Base-by-base conservation (phyloP, 2,888 invertebrate species). In the Hypercompe scribonia region DNA sequence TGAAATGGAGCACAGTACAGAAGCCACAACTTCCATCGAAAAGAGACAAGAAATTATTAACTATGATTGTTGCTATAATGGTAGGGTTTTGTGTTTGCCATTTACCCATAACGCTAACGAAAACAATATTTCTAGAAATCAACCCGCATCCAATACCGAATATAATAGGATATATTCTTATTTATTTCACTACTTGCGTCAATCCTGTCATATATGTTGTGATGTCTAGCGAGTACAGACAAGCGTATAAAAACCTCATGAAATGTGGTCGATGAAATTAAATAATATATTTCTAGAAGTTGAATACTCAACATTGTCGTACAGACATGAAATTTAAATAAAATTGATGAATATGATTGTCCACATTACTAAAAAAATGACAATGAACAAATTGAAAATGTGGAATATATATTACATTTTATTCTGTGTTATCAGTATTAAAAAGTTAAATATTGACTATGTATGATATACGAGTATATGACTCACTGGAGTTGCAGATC, bases 181-280 rank as follows among this genome's bases (percentile, higher is more conserved):
- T 99, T 80, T 99, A 98, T 90, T 93, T 98, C 82, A 98, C 98
- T 3, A 97, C 98, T 24, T 99, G 98, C 91, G 97, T 98, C 76
- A 99, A 99, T 91, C 99, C 99, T 0, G 97, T 98, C 39, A 98
- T 99, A 86, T 99, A 99, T 90, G 99, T 98, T 70, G 98, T 98
- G 70, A 98, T 99, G 98, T 99, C 98, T 86, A 98, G 97, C 88
- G 99, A 98, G 86, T 99, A 99, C 89, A 95, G 99, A 81, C 97
- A 98, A 91, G 98, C 99, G 4, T 99, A 99, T 90, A 97, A 97
- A 87, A 97, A 97, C 58, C 96, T 98, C 61, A 95, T 98, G 68
- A 96, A 96, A 85, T 97, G 97, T 87, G 86, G 90, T 68, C 84
- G 88, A 63, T 89, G 90, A 79, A 86, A 87, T 39, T 61, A 46